Evolutionary conservation across 2,113 vertebrate species (phyloP).

Genomic region (Anoplopoma fimbria): DNA sequence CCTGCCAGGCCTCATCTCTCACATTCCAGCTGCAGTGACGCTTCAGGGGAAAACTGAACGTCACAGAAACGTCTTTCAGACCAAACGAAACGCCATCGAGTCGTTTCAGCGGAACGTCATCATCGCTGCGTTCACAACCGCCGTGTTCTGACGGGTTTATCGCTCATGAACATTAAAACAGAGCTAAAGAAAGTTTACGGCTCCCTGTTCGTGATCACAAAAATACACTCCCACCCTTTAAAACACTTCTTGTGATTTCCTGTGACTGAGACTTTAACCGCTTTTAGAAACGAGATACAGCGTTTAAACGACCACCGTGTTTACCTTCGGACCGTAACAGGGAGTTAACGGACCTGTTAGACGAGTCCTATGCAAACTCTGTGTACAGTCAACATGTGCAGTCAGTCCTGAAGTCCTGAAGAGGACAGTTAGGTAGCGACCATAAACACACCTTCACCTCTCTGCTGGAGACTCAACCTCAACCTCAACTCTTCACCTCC

Average conservation of each 20-base stretch:
- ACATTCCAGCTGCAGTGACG: constrained; percentile 54
- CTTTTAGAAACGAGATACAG: not conserved
- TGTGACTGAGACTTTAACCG: not conserved
- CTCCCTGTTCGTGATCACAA: not conserved
- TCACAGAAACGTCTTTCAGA: constrained; percentile 29
- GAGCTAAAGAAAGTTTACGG: too few relatives aligned
- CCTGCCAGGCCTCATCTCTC: constrained; percentile 49
- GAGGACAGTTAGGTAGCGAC: not conserved
- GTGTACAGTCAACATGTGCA: constrained; percentile 15
- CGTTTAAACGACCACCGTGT: not conserved
- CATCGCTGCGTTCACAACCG: not conserved
- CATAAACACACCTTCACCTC: constrained; percentile 6
- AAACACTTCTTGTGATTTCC: too few relatives aligned
- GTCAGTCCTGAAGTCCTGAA: not conserved
- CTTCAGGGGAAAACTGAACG: constrained; percentile 24
- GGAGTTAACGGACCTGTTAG: not conserved
- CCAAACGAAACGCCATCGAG: not conserved
- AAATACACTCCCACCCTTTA: not conserved
- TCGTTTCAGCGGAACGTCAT: not conserved
- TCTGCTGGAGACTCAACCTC: not conserved
- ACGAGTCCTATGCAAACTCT: not conserved
- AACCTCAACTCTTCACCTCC: too few relatives aligned
- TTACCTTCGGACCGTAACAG: not conserved
- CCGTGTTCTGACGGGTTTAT: not conserved
- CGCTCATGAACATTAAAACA: not conserved